A percentile compares a stretch with the other conserved stretches of the same genome.
phyloP scores from a whole-genome alignment of 2,888 invertebrate species.

The Lithosia quadra region DNA sequence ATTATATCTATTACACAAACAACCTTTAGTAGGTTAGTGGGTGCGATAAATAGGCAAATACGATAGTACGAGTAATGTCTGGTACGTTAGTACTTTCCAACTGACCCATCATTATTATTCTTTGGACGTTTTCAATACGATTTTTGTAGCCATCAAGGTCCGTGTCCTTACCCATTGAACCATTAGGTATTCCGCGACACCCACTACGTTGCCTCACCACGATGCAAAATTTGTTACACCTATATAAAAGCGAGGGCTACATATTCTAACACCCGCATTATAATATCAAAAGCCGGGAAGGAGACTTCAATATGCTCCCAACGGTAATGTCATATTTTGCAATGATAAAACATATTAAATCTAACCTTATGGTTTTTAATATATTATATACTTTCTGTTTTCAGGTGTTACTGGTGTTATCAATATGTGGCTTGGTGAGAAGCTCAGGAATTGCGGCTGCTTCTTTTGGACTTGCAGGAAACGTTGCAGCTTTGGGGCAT shows the following conservation, averaged over 20 bases:
- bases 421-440: constrained; percentile 62
- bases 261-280: constrained; percentile 82
- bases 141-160: constrained; percentile 85
- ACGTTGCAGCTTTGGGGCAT: constrained; percentile 35
- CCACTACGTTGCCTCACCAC: constrained; percentile 79
- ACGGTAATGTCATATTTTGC: constrained; percentile 60
- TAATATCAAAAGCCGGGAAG: constrained; percentile 72
- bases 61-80: constrained; percentile 54
- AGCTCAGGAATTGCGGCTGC: constrained; percentile 66
- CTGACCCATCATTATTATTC: constrained; percentile 82
- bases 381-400: constrained; percentile 46
- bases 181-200: constrained; percentile 84
- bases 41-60: constrained; percentile 57
- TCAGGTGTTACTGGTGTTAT: constrained; percentile 66
- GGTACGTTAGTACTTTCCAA: constrained; percentile 72
- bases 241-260: constrained; percentile 83
- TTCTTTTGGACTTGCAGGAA: constrained; percentile 35
- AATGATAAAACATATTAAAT: constrained; percentile 25
- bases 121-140: constrained; percentile 81
- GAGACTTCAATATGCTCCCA: constrained; percentile 69
- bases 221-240: constrained; percentile 86
- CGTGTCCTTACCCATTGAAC: constrained; percentile 81
- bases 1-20: constrained; percentile 18
- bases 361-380: no score
- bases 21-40: constrained; percentile 34